Percentiles rank a stretch among this genome's conserved stretches.
Evolutionary conservation across 64 coral and sea anemone genomes (phyloP).

Genomic region (Actinia tenebrosa): DNA sequence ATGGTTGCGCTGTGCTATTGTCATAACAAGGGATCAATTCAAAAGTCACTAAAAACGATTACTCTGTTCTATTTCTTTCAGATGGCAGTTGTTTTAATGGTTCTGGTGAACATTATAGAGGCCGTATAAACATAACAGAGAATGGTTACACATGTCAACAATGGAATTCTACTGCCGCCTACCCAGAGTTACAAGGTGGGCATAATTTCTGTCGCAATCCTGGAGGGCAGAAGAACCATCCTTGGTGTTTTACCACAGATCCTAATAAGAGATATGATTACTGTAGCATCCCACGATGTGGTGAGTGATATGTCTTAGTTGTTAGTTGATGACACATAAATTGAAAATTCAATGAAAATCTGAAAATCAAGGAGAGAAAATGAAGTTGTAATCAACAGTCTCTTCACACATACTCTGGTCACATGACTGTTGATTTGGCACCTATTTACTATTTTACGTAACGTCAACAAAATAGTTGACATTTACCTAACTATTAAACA

Average conservation of each 20-base stretch:
- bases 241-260: constrained; percentile 88
- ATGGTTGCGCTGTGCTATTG: too few relatives aligned
- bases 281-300: constrained; percentile 75
- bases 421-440: too few relatives aligned
- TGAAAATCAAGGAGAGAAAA: too few relatives aligned
- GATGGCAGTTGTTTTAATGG: constrained; percentile 61
- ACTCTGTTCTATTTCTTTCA: not conserved
- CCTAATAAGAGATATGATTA: constrained; percentile 45
- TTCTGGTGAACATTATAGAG: constrained; percentile 57
- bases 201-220: constrained; percentile 97
- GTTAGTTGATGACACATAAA: too few relatives aligned
- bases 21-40: not conserved
- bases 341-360: too few relatives aligned
- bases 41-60: too few relatives aligned
- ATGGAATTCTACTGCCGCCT: constrained; percentile 62
- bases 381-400: too few relatives aligned
- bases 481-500: too few relatives aligned
- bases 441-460: too few relatives aligned
- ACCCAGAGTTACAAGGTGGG: constrained; percentile 63
- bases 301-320: constrained; percentile 27
- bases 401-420: not conserved
- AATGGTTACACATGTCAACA: constrained; percentile 62
- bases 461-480: too few relatives aligned
- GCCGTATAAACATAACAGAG: constrained; percentile 69
- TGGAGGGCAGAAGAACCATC: constrained; percentile 62